Evolutionary conservation across 2,888 invertebrate species (phyloP).

Genomic region (Acutogordius australiensis): DNA sequence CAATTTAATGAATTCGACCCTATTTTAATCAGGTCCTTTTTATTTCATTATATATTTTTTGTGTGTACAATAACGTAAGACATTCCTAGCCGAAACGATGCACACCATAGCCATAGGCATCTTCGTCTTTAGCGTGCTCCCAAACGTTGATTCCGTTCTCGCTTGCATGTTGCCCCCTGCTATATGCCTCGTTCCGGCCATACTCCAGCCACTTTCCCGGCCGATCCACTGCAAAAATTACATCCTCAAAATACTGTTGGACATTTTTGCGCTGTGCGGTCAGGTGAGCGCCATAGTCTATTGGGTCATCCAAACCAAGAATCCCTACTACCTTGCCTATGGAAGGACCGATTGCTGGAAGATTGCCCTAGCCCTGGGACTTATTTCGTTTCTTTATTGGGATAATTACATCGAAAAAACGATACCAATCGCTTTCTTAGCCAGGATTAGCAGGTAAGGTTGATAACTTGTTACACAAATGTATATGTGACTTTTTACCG

Average conservation of each 20-base stretch:
- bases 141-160: slow-evolving; percentile 54
- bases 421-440: slow-evolving; percentile 14
- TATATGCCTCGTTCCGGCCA: neutral
- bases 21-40: too few relatives aligned
- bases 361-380: slow-evolving; percentile 34
- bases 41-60: too few relatives aligned
- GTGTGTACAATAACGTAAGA: too few relatives aligned
- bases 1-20: too few relatives aligned
- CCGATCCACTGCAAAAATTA: neutral
- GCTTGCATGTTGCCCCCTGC: neutral
- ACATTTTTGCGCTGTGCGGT: neutral
- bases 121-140: slow-evolving; percentile 55
- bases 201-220: neutral
- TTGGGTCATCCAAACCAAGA: neutral
- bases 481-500: too few relatives aligned
- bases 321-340: neutral
- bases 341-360: slow-evolving; percentile 26
- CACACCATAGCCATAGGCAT: slow-evolving; percentile 58
- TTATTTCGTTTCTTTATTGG: slow-evolving; percentile 53
- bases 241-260: neutral
- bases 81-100: slow-evolving; percentile 53
- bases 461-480: too few relatives aligned
- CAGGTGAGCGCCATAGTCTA: neutral
- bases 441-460: slow-evolving; percentile 17
- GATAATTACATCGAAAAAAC: slow-evolving; percentile 37